Conservation (phyloP, 2,113 vertebrate genomes). For the Cebus imitator region DNA sequence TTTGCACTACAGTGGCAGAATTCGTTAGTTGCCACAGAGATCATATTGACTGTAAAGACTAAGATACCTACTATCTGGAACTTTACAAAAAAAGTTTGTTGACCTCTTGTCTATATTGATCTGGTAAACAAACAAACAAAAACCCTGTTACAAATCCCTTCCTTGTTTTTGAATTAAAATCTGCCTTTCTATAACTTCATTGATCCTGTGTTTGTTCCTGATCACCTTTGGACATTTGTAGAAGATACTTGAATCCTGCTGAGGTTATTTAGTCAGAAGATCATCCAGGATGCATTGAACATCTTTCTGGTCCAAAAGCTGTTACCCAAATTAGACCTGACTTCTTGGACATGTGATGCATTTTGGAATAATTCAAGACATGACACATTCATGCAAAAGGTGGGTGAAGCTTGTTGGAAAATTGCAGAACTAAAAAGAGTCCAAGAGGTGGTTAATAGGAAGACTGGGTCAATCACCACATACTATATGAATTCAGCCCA, state of each 20-base stretch:
- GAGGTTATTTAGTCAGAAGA: constrained; percentile 6
- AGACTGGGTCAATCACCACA: not conserved
- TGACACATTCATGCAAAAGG: not conserved
- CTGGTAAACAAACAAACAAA: not conserved
- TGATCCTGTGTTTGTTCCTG: not conserved
- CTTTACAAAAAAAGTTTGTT: not conserved
- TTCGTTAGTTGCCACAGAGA: not conserved
- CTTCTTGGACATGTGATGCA: constrained; percentile 3
- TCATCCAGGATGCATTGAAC: not conserved
- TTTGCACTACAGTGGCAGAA: not conserved
- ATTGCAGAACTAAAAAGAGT: not conserved
- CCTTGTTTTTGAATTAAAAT: not conserved
- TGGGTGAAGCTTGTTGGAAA: not conserved
- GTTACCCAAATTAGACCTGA: not conserved
- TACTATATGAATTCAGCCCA: not conserved
- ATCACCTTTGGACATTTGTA: not conserved
- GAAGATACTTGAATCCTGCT: not conserved
- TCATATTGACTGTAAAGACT: not conserved
- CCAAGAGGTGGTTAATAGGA: not conserved
- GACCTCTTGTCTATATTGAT: not conserved
- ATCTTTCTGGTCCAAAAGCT: not conserved
- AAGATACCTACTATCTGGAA: not conserved
- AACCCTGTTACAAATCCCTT: not conserved
- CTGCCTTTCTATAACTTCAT: not conserved
- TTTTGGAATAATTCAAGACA: not conserved